These are phyloP conservation scores for Macrophya alboannulata DNA, from an alignment of 2,888 invertebrate species.

Conservation along the genomic window DNA sequence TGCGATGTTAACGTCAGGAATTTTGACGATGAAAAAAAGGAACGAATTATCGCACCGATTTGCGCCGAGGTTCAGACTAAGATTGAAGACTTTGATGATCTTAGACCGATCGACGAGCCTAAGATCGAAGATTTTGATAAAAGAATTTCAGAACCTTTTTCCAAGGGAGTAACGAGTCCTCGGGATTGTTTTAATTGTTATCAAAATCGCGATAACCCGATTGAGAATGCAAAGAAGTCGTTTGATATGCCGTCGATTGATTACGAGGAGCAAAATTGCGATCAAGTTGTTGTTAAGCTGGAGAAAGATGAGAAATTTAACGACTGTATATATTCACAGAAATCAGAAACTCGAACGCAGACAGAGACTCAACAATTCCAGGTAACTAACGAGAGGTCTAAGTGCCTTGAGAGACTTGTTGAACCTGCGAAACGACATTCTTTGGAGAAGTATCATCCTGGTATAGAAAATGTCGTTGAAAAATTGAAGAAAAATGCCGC, in stretches of 20 bases:
- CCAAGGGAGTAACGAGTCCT: not conserved
- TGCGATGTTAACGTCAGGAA: not conserved
- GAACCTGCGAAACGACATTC: constrained; percentile 65
- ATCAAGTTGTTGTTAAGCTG: constrained; percentile 66
- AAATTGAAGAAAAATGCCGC: constrained; percentile 77
- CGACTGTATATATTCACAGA: constrained; percentile 54
- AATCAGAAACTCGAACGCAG: constrained; percentile 7
- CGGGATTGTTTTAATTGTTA: not conserved
- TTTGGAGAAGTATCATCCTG: constrained; percentile 71
- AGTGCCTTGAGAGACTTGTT: constrained; percentile 41
- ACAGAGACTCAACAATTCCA: not conserved
- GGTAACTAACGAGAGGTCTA: constrained; percentile 59
- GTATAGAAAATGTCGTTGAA: constrained; percentile 77
- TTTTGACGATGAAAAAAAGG: constrained; percentile 41
- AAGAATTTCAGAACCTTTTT: not conserved
- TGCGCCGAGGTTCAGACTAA: constrained; percentile 7
- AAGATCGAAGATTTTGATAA: not conserved
- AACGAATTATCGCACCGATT: not conserved
- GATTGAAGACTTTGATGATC: constrained; percentile 19
- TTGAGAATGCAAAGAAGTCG: constrained; percentile 64
- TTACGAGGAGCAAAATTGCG: constrained; percentile 72
- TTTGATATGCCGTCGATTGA: constrained; percentile 77
- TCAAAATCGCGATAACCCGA: not conserved
- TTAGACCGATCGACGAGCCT: constrained; percentile 9
- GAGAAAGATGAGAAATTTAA: constrained; percentile 65